Base-by-base conservation (phyloP, 2,113 vertebrate genomes). In the Cryptomyrus ogoouensis region DNA sequence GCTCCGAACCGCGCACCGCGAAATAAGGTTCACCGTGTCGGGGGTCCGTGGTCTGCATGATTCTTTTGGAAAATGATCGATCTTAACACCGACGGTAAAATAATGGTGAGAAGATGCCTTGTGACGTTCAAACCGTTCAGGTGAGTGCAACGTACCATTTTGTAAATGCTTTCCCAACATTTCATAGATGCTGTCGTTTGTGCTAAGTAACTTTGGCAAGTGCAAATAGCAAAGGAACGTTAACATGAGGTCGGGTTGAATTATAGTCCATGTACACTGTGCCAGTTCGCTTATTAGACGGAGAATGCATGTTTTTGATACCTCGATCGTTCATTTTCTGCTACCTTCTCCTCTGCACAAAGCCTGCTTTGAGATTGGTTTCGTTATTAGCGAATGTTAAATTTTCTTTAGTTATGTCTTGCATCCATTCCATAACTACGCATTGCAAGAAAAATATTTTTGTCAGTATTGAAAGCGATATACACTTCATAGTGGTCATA, bases 71-170 rank as follows among this genome's bases (percentile, higher is more conserved):
- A 90, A 92, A 97, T 97, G 97, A 95, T 95, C 92, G 93, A 96
- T 87, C 94, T 96, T 93, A 96, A 96, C 95, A 94, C 95, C 83
- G 98, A 98, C 93, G 95, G 97, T 94, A 97, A 96, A 96, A 98
- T 96, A 95, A 98, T 98, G 97, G 94, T 97, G 95, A 98, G 98
- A 93, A 97, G 98, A 97, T 98, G 98, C 94, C 97, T 98, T 91
- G 96, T 98, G 95, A 98, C 97, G 95, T 95, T 98, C 96, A 98
- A 97, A 96, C 98, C 98, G 83, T 99, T 99, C 96, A 98, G 98
- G 98, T 99, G 96, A 98, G 97, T 94, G 27, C 9, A 24, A 46
- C 13, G 24, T 27, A 53, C 49, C 21, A 24, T 52, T 80, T 17
- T 27, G 42, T 49, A 31, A 24, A 49, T 21, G 46, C 46, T 86